Evolutionary conservation across 1,140 invertebrate species (phyloP), one percentile per base, ranked within the genome.

Genomic region (fruit fly (Drosophila melanogaster)): DNA sequence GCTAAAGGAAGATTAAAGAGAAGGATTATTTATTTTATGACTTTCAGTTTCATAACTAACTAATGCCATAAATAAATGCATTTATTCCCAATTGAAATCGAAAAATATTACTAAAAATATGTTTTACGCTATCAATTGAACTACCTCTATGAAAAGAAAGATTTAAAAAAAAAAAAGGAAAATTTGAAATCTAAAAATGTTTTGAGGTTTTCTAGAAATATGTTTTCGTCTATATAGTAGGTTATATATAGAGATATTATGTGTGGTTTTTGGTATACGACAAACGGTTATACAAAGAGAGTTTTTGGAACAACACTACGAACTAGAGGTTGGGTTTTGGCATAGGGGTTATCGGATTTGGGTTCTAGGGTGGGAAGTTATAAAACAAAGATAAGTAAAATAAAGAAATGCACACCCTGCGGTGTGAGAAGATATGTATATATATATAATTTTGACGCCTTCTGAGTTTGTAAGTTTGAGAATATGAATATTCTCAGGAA

Each of bases 1-100:
- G 77, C 77, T 81, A 81, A 53, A 55, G 66, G 73, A 81, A 57
- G 79, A 81, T 81, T 60, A 77, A 77, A 81, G 54, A 73, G 59
- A 77, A 44, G 66, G 65, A 66, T 81, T 79, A 81, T 56, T 67
- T 41, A 53, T 61, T 80, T 60, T 53, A 47, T 57, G 69, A 74
- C 56, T 73, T 62, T 73, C 69, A 64, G 62, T 40, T 77, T 67
- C 61, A 75, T 59, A 79, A 75, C 72, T 80, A 73, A 80, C 64
- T 61, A 67, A 77, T 59, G 64, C 37, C 67, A 81, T 72, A 67
- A 61, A 81, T 79, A 62, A 80, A 80, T 71, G 44, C 40, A 70
- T 60, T 71, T 60, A 43, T 40, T 64, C 55, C 72, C 49, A 75
- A 67, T 62, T 56, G 67, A 54, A 37, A 69, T 56, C 43, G 59